These are phyloP conservation scores for Mastomys natalensis DNA, from an alignment of 2,113 vertebrate species.

Conservation along the genomic window DNA sequence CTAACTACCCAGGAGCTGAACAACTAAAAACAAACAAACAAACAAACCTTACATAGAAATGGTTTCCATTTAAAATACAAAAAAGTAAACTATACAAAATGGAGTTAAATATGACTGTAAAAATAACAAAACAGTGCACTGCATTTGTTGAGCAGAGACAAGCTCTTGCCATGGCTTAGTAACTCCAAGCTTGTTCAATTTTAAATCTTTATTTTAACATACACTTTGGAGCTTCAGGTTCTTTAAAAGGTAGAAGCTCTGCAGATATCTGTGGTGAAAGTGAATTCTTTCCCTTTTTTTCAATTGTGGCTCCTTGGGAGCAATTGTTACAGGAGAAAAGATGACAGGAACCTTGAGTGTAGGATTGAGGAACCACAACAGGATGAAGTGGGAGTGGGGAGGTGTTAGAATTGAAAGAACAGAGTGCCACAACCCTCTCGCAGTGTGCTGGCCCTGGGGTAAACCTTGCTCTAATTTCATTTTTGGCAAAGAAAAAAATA, in stretches of 20 bases:
- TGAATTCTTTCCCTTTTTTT: not conserved
- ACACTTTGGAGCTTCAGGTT: not conserved
- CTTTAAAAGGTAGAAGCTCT: not conserved
- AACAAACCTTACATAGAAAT: not conserved
- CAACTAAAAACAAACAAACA: not conserved
- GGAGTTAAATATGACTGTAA: not conserved
- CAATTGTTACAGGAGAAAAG: not conserved
- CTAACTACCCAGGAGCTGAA: not conserved
- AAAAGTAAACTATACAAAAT: not conserved
- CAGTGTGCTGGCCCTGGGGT: too few species aligned
- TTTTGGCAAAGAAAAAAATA: not conserved
- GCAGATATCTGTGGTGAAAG: not conserved
- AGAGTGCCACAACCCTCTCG: rapidly evolving
- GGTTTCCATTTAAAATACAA: not conserved
- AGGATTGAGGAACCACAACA: not conserved
- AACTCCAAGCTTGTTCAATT: not conserved
- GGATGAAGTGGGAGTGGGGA: rapidly evolving
- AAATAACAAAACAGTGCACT: not conserved
- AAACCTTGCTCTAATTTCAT: not conserved
- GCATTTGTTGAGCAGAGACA: not conserved
- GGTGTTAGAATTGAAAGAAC: not conserved
- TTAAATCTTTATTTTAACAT: not conserved
- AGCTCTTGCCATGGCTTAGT: not conserved
- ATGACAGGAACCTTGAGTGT: not conserved
- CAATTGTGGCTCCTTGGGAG: not conserved